Evolutionary conservation across 2,797 vertebrate genomes (phyloP), one percentile per base, ranked within the genome.

Genomic region (Borostomias antarcticus): DNA sequence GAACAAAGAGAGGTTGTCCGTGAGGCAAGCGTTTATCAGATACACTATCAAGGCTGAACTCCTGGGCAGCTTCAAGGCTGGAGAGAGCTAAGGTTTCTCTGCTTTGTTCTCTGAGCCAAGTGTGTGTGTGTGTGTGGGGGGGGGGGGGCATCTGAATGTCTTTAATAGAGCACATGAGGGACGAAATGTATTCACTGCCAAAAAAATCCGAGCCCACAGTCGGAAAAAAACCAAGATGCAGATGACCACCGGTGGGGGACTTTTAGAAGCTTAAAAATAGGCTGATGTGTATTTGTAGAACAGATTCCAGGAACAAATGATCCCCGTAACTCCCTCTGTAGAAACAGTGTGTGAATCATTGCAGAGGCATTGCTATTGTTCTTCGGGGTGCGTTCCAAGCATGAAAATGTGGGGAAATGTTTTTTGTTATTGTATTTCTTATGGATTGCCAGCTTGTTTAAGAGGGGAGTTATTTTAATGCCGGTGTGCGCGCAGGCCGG

Each of bases 21-120:
- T 40, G 23, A 4, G 26, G n/a, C n/a, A 78, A 64, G 64, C 69
- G 63, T 81, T 86, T 78, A 88, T 88, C 78, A 72, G 58, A 76
- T 58, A 69, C 75, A 80, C 67, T 33, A 73, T 82, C 77, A 57
- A 66, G 67, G 61, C 68, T 71, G 70, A 70, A 75, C 72, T 77
- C 19, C 32, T 48, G 45, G 66, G 75, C 76, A 75, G 67, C 63
- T 35, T 73, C 72, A 62, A 72, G 52, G 76, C 65, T 51, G 51
- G 57, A 78, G 66, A 53, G 77, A 74, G 83, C 76, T 63, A 73
- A 73, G 68, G 61, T 80, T 80, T 79, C 65, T 75, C 25, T 1
- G 33, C 86, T 91, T 91, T 90, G 83, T 87, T 89, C 85, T 74
- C 2, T 0, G n/a, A 72, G 86, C 86, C 83, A 89, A 89, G 69